Evolutionary conservation across 2,113 vertebrate species (phyloP), one percentile per base, ranked within the genome.

Genomic region (Machaerirhynchus nigripectus): DNA sequence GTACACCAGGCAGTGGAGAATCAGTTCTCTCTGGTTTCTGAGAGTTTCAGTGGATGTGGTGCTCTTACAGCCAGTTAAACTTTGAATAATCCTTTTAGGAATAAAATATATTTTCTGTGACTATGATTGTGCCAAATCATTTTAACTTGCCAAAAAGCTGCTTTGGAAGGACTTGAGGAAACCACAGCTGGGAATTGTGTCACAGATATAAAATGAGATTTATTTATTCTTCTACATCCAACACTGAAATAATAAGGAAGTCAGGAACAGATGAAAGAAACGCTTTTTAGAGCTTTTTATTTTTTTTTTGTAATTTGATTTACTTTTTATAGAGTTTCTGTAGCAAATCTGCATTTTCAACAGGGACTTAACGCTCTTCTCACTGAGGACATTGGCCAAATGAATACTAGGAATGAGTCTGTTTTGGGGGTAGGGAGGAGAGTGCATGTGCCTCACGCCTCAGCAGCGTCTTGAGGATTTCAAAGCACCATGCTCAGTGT

Each of bases 121-220:
- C 95, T 94, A 16, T 53, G 81, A 94, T 73, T 57, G 70, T 96
- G 96, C 95, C 96, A 97, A 94, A 95, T 95, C 24, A 97, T 94
- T 95, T 94, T 68, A 91, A 79, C 60, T 92, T 96, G 94, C 94
- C 94, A 96, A 89, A 96, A 89, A 91, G 46, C 91, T 96, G 87
- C 87, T 95, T 96, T 97, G 93, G 91, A 96, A 95, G 56, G 87
- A 78, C 89, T 93, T 89, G 81, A 93, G 91, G 93, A 97, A 97
- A 96, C 89, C 95, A 87, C 96, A 97, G 94, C 93, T 97, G 94
- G 93, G 95, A 96, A 84, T 94, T 96, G 93, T 96, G 94, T 97
- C 95, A 97, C 87, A 95, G 95, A 97, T 97, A 94, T 87, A 92
- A 95, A 96, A 94, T 93, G 87, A 96, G 89, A 95, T 96, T 95